Evolutionary conservation across 2,113 vertebrate species (phyloP).

Genomic region (Castor canadensis): DNA sequence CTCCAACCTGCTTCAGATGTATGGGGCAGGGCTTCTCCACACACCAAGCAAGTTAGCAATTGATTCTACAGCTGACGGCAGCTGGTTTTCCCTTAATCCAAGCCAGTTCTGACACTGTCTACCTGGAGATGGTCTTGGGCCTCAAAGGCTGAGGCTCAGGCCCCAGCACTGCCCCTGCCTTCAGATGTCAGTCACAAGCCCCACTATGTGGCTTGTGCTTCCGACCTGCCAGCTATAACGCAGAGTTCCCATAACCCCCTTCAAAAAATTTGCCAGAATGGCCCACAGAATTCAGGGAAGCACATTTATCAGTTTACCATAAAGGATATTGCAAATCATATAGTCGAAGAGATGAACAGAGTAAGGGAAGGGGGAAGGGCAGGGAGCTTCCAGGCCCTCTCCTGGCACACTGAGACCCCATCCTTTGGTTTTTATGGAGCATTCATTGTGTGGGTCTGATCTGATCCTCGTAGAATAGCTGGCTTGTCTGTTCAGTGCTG

Average conservation of each 20-base stretch:
- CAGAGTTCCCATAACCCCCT: neutral
- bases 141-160: neutral
- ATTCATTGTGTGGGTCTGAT: neutral
- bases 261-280: too few relatives aligned
- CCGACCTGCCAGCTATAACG: neutral
- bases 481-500: rapidly evolving
- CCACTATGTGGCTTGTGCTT: neutral
- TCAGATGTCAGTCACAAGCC: too few relatives aligned
- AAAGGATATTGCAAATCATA: neutral
- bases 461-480: rapidly evolving
- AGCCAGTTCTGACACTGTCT: neutral
- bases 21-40: neutral
- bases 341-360: neutral
- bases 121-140: neutral
- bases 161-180: neutral
- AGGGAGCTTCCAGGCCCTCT: rapidly evolving
- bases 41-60: neutral
- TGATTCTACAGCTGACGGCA: too few relatives aligned
- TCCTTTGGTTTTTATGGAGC: neutral
- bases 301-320: neutral
- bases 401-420: too few relatives aligned
- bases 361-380: neutral
- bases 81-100: neutral
- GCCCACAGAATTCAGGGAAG: neutral
- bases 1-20: neutral